Base-by-base conservation (phyloP, 1,140 invertebrate species). In the Fopius arisanus region DNA sequence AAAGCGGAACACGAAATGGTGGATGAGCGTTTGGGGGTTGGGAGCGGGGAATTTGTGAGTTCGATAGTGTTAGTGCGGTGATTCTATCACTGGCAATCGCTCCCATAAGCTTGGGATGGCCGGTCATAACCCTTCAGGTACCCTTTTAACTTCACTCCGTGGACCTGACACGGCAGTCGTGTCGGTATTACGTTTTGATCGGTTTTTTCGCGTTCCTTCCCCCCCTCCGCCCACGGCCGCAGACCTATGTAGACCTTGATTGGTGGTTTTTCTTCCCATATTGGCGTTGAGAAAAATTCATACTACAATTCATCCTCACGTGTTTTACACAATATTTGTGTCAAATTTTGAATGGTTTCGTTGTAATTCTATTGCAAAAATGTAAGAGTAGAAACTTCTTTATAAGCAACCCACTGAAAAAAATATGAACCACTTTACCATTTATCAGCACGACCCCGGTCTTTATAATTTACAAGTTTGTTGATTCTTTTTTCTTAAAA, bases 61-160 rank as follows among this genome's bases (percentile, higher is more conserved):
- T 37, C 2, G 54, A 23, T 59, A 59, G 54, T 59, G 54, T 59
- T 59, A 78, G 78, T 83, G 82, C 80, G 84, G 82, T 87, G 86
- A 87, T 86, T 87, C 85, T 86, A 87, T 86, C 86, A 84, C 78
- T 81, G 77, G 81, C 84, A 81, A 87, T 87, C 85, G 82, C 79
- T 82, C 67, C 71, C 80, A 81, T 83, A 86, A 86, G 86, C 81
- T 84, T 75, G 70, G 73, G 81, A 87, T 87, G 84, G 81, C 82
- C 68, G 76, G 80, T 82, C 82, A 84, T 87, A 87, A 87, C 85
- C 84, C 86, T 87, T 86, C 84, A 77, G 80, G 78, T 76, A 43
- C 68, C 78, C 81, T 83, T 87, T 87, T 86, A 84, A 86, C 86
- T 86, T 86, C 78, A 84, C 84, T 86, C 83, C 68, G 70, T 73